Conservation (phyloP, 2,113 vertebrate genomes). For the Antigone vipio region DNA sequence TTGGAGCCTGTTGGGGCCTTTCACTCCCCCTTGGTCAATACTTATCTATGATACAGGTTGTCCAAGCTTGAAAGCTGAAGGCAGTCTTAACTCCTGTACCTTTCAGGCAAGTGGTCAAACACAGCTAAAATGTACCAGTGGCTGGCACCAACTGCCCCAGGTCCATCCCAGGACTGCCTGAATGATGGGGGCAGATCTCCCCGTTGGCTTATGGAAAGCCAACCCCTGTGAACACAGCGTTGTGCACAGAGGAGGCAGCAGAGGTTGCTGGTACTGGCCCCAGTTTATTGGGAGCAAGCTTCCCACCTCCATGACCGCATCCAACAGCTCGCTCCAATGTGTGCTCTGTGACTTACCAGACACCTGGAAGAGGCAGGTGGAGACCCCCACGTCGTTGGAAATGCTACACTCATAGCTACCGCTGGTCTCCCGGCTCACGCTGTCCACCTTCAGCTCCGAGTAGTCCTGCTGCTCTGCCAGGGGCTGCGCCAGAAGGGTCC, state of each 20-base stretch:
- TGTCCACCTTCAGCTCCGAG: conserved; percentile 85
- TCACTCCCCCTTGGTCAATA: not conserved
- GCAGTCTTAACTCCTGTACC: not conserved
- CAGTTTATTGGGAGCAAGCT: not conserved
- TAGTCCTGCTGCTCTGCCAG: conserved; percentile 80
- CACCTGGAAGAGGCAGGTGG: conserved; percentile 88
- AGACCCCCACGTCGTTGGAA: conserved; percentile 88
- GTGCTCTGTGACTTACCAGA: conserved; percentile 80
- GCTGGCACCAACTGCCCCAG: not conserved
- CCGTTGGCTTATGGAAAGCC: not conserved
- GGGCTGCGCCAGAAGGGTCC: conserved; percentile 75
- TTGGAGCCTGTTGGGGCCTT: not conserved
- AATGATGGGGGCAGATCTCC: not conserved
- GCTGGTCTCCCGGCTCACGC: conserved; percentile 81
- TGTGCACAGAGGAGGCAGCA: rapidly evolving
- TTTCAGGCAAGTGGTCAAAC: not conserved
- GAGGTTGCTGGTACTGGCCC: not conserved
- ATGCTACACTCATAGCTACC: conserved; percentile 91
- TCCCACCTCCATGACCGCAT: not conserved
- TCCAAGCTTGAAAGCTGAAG: not conserved
- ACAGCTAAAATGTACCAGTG: not conserved
- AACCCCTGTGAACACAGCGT: not conserved
- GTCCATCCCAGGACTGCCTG: not conserved
- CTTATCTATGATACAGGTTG: rapidly evolving
- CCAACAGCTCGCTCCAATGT: not conserved